Conservation (phyloP, 2,797 vertebrate genomes). For the Peromyscus attwateri region DNA sequence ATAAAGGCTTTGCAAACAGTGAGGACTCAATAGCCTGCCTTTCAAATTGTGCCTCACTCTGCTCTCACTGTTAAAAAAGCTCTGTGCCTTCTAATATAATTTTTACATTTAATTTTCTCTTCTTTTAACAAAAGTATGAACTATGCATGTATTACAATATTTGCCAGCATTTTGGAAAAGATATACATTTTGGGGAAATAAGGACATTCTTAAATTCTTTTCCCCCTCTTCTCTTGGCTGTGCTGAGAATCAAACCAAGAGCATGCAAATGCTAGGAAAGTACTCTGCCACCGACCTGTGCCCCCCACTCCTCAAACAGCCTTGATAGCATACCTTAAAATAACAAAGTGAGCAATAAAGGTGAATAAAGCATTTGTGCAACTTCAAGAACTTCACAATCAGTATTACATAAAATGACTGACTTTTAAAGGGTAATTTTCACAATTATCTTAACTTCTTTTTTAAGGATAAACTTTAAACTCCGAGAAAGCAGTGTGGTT, state of each 20-base stretch:
- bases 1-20: constrained; percentile 37
- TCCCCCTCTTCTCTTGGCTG: background rate
- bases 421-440: constrained; percentile 46
- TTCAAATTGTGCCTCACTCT: background rate
- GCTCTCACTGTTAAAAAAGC: background rate
- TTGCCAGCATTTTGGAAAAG: constrained; percentile 32
- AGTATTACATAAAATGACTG: constrained; percentile 31
- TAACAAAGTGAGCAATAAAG: constrained; percentile 35
- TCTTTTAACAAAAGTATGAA: constrained; percentile 22
- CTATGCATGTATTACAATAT: background rate
- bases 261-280: background rate
- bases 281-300: background rate
- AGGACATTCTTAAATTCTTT: background rate
- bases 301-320: background rate
- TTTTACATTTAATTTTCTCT: constrained; percentile 41
- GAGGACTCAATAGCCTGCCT: background rate
- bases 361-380: constrained; percentile 2
- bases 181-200: constrained; percentile 43
- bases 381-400: constrained; percentile 56
- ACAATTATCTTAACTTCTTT: constrained; percentile 42
- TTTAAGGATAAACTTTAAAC: constrained; percentile 64
- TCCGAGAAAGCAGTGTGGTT: constrained; percentile 68
- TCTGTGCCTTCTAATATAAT: background rate
- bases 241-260: background rate
- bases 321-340: constrained; percentile 23